Evolutionary conservation across 2,113 vertebrate species (phyloP), one percentile per base, ranked within the genome.

Genomic region (Cricetomys ansorgei): DNA sequence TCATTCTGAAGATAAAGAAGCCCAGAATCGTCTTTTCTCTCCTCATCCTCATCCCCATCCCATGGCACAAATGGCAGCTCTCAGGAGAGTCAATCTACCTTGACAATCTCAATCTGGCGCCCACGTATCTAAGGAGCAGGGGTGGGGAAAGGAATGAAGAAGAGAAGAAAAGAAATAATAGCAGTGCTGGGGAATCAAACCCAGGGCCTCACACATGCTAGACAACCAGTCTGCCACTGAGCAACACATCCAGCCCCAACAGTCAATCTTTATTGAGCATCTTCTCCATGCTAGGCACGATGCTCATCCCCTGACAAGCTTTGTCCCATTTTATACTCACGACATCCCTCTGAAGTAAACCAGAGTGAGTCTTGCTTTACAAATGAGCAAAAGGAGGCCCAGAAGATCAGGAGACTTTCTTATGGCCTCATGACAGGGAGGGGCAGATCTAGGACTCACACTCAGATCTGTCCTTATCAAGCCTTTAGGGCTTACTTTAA

Each of bases 351-450:
- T 87, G 80, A 70, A 81, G 55, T 1, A 86, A 55, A 89, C 45
- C 34, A 37, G 37, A 27, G 40, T 23, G 34, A 87, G 2, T 87
- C 67, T 65, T 59, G 45, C 77, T 87, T 88, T 79, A 88, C 43
- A 77, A 50, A 57, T 16, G 87, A 90, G 93, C 80, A 73, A 94
- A 83, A 62, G 34, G 53, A 85, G 81, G 34, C 73, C 89, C 83
- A 87, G 94, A 89, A 91, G 48, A 40, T 45, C 67, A 69, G n/a
- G 43, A 69, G 79, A 80, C 75, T 19, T 57, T 67, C 37, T 80
- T 53, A 40, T 53, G 45, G 31, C 45, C 90, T 80, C 75, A 6
- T 0, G 27, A 89, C 53, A 89, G 48, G 69, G 40, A 67, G 59
- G 17, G 65, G 72, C 55, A 64, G 77, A 48, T 40, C 50, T 19